Evolutionary conservation across 1,140 invertebrate genomes (phyloP), one percentile per base, ranked within the genome.

Genomic region (Bombus affinis): DNA sequence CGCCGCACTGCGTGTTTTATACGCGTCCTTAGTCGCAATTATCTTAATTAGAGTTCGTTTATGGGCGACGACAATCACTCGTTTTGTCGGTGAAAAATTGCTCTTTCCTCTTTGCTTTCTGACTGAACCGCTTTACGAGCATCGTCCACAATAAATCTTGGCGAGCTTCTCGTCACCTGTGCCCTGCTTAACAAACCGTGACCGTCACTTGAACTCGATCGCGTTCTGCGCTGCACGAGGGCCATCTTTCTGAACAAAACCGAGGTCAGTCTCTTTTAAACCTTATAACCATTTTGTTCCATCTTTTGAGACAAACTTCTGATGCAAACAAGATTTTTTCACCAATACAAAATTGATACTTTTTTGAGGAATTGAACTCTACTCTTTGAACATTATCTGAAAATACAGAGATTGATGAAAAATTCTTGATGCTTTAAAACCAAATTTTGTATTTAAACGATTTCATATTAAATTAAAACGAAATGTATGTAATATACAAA

Each of bases 1-100:
- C 35, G 44, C 25, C 15, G 28, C 35, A n/a, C 25, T 10, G 42
- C 35, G 22, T 57, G 78, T 77, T 81, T 73, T 86, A 78, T 83
- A 83, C 81, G 71, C 82, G 71, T 86, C 86, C 83, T 88, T 79
- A 88, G 81, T 72, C 68, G 66, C 82, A 79, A 83, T 89, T 89
- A 89, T 85, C 85, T 79, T 90, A 85, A 90, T 90, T 90, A 90
- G 68, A 77, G 74, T 75, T 71, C 86, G 59, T 62, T 79, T 76
- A 83, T 62, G 59, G n/a, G 15, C 66, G 44, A 76, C 71, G 59
- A 81, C 72, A 86, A 81, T 79, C 68, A 57, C 66, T 32, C 62
- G 78, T 77, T 90, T 83, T 62, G n/a, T 62, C 62, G 32, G 37
- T 59, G 77, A 86, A 89, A 89, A 81, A 84, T 88, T 57, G 22